These are phyloP conservation scores for Drosophila nr. perissopoda DNA, from an alignment of 2,888 invertebrate species.

Conservation along the genomic window DNA sequence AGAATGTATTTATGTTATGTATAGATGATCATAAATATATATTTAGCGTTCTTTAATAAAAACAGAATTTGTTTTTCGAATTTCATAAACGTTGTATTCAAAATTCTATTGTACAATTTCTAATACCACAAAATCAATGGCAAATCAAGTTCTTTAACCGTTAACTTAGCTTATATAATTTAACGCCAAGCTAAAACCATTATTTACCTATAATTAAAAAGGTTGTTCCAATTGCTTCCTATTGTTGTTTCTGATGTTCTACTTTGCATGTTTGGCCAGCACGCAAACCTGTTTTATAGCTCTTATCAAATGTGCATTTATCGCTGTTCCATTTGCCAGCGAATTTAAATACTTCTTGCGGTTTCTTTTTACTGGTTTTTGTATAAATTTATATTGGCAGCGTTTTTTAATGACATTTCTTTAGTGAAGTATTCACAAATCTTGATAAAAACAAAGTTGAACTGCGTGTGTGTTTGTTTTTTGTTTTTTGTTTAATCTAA, in stretches of 20 bases:
- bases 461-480: background rate
- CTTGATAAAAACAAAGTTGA: background rate
- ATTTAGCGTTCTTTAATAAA: rapidly evolving
- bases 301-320: slow-evolving; percentile 43
- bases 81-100: background rate
- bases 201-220: too few relatives aligned
- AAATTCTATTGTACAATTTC: background rate
- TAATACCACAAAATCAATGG: background rate
- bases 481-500: background rate
- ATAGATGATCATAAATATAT: background rate
- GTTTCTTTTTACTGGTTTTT: slow-evolving; percentile 20
- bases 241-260: slow-evolving; percentile 25
- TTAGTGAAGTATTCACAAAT: slow-evolving; percentile 1
- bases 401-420: slow-evolving; percentile 1
- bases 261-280: slow-evolving; percentile 58
- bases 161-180: background rate
- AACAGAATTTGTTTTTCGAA: background rate
- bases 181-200: slow-evolving; percentile 6
- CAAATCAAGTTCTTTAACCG: background rate
- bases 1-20: background rate
- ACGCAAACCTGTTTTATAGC: slow-evolving; percentile 56
- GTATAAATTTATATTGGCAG: slow-evolving; percentile 5
- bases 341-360: slow-evolving; percentile 15
- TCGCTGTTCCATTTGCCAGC: slow-evolving; percentile 12
- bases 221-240: slow-evolving; percentile 33